Base-by-base conservation (phyloP, 2,888 invertebrate genomes). In the Ischnus inquisitorius region DNA sequence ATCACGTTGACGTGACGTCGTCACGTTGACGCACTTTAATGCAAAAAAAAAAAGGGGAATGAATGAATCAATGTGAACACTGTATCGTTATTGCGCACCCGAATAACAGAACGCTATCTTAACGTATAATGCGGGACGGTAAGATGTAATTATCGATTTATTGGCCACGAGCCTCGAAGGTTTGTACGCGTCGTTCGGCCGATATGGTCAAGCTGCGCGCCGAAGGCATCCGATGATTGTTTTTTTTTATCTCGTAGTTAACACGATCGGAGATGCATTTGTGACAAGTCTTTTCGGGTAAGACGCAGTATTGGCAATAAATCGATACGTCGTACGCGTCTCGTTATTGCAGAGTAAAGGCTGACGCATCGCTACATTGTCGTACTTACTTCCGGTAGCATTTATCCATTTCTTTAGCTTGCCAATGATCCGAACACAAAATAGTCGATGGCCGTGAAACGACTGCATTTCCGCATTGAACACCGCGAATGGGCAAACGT, bases 351-450 rank as follows among this genome's bases (percentile, higher is more conserved):
- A 34, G 34, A 34, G 60, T 25, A 14, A 22, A 22, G 25, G 4
- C 25, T 4, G 28, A 14, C 14, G 12, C n/a, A 6, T 28, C 60
- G 60, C 60, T 28, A n/a, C 25, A 60, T 60, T 28, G 60, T 57
- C 57, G 57, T 60, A 60, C 28, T 60, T 60, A 60, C 60, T 60
- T 60, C 60, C 60, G 60, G 60, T 60, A 28, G 28, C 28, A 60
- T 60, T 60, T 28, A 28, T 60, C 34, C 60, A 60, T 60, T n/a
- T 28, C 28, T 28, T 28, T 14, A 60, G 10, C 60, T 25, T 28
- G 60, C 60, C 60, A 60, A 60, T 60, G 60, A 8, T 60, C 60
- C 25, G 5, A 54, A 25, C 25, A 60, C 4, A 34, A 34, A 34
- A 34, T 4, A 0, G 8, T 6, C 25, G 25, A 60, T 60, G 5